These are phyloP conservation scores for Deroplatys truncata DNA, from an alignment of 2,888 invertebrate genomes.

Conservation along the genomic window DNA sequence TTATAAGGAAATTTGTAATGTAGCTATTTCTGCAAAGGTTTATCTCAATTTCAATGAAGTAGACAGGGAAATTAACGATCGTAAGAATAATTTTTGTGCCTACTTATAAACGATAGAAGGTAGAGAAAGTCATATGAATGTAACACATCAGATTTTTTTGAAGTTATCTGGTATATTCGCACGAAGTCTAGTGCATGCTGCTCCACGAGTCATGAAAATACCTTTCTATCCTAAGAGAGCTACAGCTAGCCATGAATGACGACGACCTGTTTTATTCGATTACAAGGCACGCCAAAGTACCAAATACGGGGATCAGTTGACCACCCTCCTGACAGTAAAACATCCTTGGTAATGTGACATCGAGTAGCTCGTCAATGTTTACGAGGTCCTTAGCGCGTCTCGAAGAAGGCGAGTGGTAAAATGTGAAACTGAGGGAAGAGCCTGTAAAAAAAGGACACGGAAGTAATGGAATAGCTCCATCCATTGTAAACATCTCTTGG, in stretches of 20 bases:
- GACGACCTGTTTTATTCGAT: background rate
- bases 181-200: background rate
- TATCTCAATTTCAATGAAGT: too few relatives aligned
- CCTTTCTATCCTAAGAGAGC: background rate
- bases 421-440: background rate
- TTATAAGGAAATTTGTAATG: too few relatives aligned
- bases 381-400: background rate
- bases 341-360: background rate
- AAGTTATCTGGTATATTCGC: too few relatives aligned
- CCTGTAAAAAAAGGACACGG: background rate
- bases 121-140: too few relatives aligned
- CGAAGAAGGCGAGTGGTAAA: background rate
- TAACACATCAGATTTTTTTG: too few relatives aligned
- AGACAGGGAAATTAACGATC: too few relatives aligned
- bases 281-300: background rate
- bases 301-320: background rate
- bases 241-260: background rate
- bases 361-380: background rate
- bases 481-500: background rate
- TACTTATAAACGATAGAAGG: too few relatives aligned
- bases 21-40: too few relatives aligned
- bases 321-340: background rate
- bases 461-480: background rate
- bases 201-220: background rate
- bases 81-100: too few relatives aligned